Percentiles rank a stretch among this genome's conserved stretches.
These are phyloP conservation scores for Drosophila sp. DNA, from an alignment of 1,140 invertebrate genomes.

Conservation along the genomic window DNA sequence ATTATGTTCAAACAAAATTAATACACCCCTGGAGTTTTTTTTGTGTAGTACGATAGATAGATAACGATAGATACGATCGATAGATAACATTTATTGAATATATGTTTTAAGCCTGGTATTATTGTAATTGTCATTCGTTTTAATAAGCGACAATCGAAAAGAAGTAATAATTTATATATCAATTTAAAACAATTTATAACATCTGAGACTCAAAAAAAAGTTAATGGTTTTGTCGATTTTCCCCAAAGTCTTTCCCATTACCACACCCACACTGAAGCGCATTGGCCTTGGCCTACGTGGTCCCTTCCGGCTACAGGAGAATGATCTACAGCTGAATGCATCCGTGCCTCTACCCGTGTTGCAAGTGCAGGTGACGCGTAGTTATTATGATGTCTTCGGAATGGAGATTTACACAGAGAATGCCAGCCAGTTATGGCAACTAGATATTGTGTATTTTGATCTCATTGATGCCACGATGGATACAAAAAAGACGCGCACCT, in stretches of 20 bases:
- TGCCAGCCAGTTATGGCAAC: conserved; percentile 67
- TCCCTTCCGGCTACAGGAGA: conserved; percentile 72
- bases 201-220: no score
- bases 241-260: conserved; percentile 61
- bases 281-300: conserved; percentile 61
- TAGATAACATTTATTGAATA: no score
- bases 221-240: no score
- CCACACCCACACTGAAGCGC: conserved; percentile 59
- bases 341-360: conserved; percentile 64
- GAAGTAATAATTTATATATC: no score
- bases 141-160: no score
- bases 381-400: conserved; percentile 66
- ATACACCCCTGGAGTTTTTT: no score
- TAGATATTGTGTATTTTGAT: conserved; percentile 73
- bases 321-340: conserved; percentile 63
- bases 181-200: no score
- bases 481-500: conserved; percentile 69
- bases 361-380: conserved; percentile 67
- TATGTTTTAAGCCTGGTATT: no score
- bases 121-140: no score
- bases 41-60: no score
- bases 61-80: no score
- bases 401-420: conserved; percentile 66
- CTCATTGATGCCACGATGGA: conserved; percentile 69
- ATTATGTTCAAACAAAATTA: no score